phyloP scores from a whole-genome alignment of 2,888 invertebrate species.

The Mactromeris polynyma region DNA sequence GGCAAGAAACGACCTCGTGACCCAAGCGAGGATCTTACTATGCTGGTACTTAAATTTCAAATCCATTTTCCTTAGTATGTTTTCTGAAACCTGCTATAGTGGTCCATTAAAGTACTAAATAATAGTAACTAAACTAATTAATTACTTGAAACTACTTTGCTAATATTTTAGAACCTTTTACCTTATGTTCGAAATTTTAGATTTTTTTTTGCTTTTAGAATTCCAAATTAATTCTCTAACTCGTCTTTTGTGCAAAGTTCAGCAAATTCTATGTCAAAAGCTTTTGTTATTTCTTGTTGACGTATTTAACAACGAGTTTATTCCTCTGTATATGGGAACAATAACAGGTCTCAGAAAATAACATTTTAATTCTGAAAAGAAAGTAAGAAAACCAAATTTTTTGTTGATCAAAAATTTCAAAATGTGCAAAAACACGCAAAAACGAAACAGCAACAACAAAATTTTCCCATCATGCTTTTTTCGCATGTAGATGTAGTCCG shows the following conservation, averaged over 20 bases:
- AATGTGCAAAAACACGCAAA: slow-evolving; percentile 29
- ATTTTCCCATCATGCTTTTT: slow-evolving; percentile 72
- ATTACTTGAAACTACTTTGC: background rate
- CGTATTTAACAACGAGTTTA: background rate
- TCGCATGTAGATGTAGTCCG: slow-evolving; percentile 87
- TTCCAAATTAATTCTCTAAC: background rate
- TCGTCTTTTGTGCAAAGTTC: background rate
- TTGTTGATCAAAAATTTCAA: slow-evolving; percentile 14
- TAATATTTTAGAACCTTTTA: background rate
- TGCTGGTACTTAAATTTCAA: slow-evolving; percentile 93
- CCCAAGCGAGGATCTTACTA: slow-evolving; percentile 93
- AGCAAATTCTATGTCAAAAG: slow-evolving; percentile 27
- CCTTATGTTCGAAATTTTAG: background rate
- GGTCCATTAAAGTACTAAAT: slow-evolving; percentile 2
- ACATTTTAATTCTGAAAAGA: slow-evolving; percentile 77
- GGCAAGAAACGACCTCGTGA: slow-evolving; percentile 98
- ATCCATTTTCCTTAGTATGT: slow-evolving; percentile 36
- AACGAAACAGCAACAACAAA: slow-evolving; percentile 30
- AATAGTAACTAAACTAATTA: background rate
- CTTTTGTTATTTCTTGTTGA: background rate
- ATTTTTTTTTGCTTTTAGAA: background rate
- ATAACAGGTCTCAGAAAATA: slow-evolving; percentile 40
- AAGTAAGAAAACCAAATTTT: slow-evolving; percentile 18
- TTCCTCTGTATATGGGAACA: slow-evolving; percentile 13
- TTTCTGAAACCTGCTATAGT: slow-evolving; percentile 32